Base-by-base conservation (phyloP, 92 coral and sea anemone species). In the Hydrozoanthus gracilis region DNA sequence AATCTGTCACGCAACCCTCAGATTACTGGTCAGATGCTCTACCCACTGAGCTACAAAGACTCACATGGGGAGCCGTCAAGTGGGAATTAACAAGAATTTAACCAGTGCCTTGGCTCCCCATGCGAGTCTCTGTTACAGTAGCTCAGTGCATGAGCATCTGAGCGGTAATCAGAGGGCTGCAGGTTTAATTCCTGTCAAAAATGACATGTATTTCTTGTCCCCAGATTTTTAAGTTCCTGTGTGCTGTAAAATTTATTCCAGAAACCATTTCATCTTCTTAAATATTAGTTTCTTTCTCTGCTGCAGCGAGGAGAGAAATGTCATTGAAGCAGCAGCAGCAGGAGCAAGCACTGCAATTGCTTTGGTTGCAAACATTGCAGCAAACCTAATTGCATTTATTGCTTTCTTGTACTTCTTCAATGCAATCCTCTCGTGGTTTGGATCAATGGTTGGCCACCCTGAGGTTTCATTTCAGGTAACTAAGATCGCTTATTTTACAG, bases 271-370 rank as follows among this genome's bases (percentile, higher is more conserved):
- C 39, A 27, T 27, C 39, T 27, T 27, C 39, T 27, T 27, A 2
- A 48, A 2, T 12, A 13, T 79, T 12, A 61, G 9, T 76, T 20
- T 12, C 4, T 49, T 71, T 55, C 62, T 67, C 51, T 15, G 73
- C 47, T 68, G 46, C 86, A 96, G 98, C 47, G 95, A 87, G 61
- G 98, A 94, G 87, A 89, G 95, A 70, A 96, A 96, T 49, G 71
- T 96, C 15, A 94, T 96, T 69, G 98, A 96, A 76, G 98, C 98
- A 11, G 98, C 98, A 13, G 98, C 98, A 35, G 89, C 93, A 65
- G 98, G 98, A 9, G 98, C 98, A 45, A 91, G 95, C 39, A 88
- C 94, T 10, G 98, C 98, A 15, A 89, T 94, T 82, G 87, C 95
- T 17, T 83, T 96, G 48, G 94, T 94, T 44, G 98, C 98, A 17